phyloP scores from a whole-genome alignment of 2,797 vertebrate genomes.

The Eleutherodactylus coqui region DNA sequence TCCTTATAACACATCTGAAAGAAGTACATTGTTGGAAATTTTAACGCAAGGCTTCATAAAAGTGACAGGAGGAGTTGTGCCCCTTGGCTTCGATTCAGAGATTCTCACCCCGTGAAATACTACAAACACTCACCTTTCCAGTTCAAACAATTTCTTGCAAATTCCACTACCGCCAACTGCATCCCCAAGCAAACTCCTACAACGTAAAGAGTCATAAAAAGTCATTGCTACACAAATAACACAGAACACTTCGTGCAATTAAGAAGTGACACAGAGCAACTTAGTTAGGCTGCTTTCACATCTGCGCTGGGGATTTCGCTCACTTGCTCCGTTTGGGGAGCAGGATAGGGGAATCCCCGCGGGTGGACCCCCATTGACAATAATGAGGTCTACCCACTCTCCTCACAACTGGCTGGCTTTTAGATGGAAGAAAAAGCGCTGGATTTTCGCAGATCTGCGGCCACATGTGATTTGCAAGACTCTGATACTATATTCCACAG shows the following conservation, averaged over 20 bases:
- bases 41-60: not conserved
- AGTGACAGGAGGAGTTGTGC: not conserved
- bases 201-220: too few relatives aligned
- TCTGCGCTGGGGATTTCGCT: too few relatives aligned
- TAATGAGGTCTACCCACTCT: too few relatives aligned
- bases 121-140: slow-evolving; percentile 74
- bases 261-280: not conserved
- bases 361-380: too few relatives aligned
- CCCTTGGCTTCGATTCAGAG: not conserved
- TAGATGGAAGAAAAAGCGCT: too few relatives aligned
- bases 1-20: not conserved
- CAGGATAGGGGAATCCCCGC: too few relatives aligned
- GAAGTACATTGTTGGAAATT: not conserved
- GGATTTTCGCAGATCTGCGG: too few relatives aligned
- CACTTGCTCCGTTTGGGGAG: too few relatives aligned
- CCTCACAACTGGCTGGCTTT: too few relatives aligned
- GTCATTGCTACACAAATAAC: not conserved
- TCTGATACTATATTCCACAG: too few relatives aligned
- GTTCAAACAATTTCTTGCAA: slow-evolving; percentile 78
- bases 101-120: not conserved
- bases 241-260: not conserved
- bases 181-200: slow-evolving; percentile 80
- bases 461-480: too few relatives aligned
- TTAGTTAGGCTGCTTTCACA: too few relatives aligned
- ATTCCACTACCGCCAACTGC: slow-evolving; percentile 81